Evolutionary conservation across 2,113 vertebrate species (phyloP), one percentile per base, ranked within the genome.

Genomic region (Piaya cayana): DNA sequence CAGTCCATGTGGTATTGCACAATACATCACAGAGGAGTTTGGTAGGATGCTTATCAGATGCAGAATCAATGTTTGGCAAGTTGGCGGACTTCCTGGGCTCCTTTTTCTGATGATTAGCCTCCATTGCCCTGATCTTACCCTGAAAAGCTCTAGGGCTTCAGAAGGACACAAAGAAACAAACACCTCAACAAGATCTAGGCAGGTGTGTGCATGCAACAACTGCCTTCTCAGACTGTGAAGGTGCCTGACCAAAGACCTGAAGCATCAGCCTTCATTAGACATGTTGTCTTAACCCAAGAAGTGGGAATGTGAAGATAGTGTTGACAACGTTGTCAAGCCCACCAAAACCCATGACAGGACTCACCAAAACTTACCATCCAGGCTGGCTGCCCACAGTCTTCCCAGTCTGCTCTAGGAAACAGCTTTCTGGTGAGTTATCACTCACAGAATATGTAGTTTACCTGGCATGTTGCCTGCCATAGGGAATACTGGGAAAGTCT

Each of bases 391-490:
- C 30, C 8, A 11, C 36, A 49, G 58, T 12, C n/a, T 30, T 43
- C 55, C 32, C 4, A 32, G 14, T 4, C 34, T 56, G 36, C 52
- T 67, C 55, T 43, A 86, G 75, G 68, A 92, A 78, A 47, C 2
- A 1, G 23, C 15, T 52, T 70, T 55, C 34, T 72, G 69, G 9
- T 5, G 37, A 69, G 22, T 7, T 85, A 26, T 34, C 36, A 50
- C 15, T 21, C 14, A 34, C 36, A 9, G 29, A 36, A 14, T 0
- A 0, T 20, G 18, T 25, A 43, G 8, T 15, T 43, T 64, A n/a
- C 49, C 21, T 1, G 0, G 18, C 34, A 6, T 23, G 7, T 20
- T 63, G 64, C n/a, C 64, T 68, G 56, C 42, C 36, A 23, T 7
- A n/a, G 55, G 26, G 34, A 60, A 88, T 11, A 4, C 27, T 63